These are phyloP conservation scores for Galagoides demidoff DNA, from an alignment of 2,797 vertebrate species.

Conservation along the genomic window DNA sequence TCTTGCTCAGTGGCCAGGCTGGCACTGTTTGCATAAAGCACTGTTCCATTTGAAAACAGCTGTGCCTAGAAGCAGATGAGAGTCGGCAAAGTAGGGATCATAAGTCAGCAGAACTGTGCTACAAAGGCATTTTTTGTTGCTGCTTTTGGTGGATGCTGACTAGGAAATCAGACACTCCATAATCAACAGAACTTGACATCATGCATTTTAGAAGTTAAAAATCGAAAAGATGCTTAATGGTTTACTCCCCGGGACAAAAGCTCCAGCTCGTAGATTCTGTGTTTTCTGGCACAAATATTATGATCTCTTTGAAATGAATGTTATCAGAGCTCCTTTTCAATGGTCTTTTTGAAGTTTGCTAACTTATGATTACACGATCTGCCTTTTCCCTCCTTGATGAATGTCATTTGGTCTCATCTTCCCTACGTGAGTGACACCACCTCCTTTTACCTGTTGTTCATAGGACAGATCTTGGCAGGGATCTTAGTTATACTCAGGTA, in stretches of 20 bases:
- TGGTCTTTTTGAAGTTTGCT: background rate
- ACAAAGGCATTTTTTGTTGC: slow-evolving; percentile 74
- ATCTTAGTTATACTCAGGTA: background rate
- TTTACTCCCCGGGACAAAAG: slow-evolving; percentile 60
- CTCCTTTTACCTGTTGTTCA: background rate
- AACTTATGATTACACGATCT: background rate
- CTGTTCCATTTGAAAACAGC: slow-evolving; percentile 74
- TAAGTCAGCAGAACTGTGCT: slow-evolving; percentile 81
- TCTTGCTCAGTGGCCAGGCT: slow-evolving; percentile 72
- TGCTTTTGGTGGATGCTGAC: slow-evolving; percentile 82
- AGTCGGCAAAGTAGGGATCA: slow-evolving; percentile 61
- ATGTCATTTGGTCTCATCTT: background rate
- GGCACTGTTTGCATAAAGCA: slow-evolving; percentile 61
- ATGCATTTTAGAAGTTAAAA: slow-evolving; percentile 70
- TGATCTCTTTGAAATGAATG: background rate
- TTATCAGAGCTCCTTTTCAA: background rate
- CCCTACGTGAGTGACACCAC: background rate
- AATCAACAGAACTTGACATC: slow-evolving; percentile 72
- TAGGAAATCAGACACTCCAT: slow-evolving; percentile 71
- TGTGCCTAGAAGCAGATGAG: slow-evolving; percentile 81
- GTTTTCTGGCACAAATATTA: slow-evolving; percentile 26
- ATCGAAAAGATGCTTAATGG: slow-evolving; percentile 59
- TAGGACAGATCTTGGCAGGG: background rate
- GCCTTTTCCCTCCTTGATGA: background rate
- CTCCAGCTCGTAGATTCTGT: slow-evolving; percentile 7